Evolutionary conservation across 2,797 vertebrate species (phyloP).

Genomic region (Spondyliosoma cantharus): DNA sequence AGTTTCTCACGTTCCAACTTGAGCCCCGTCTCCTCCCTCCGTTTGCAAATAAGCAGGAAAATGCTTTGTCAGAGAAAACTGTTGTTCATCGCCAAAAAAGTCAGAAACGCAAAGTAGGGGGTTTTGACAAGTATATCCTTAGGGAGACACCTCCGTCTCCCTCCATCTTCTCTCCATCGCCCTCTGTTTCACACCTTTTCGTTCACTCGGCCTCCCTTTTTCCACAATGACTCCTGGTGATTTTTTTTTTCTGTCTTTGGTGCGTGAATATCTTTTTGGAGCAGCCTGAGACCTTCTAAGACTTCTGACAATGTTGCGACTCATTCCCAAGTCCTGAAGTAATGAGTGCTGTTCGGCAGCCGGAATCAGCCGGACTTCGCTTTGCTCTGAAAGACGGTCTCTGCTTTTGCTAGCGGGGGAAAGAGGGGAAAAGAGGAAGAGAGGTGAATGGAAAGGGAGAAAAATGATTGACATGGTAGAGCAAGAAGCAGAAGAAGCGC

Average conservation of each 20-base stretch:
- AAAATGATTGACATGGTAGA: slow-evolving; percentile 73
- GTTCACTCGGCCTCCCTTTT: slow-evolving; percentile 41
- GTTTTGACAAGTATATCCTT: slow-evolving; percentile 79
- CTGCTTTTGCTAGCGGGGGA: slow-evolving; percentile 40
- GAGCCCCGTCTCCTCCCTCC: slow-evolving; percentile 74
- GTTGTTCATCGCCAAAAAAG: slow-evolving; percentile 75
- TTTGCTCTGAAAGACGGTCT: slow-evolving; percentile 50
- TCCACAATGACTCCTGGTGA: slow-evolving; percentile 45
- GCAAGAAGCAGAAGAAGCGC: slow-evolving; percentile 66
- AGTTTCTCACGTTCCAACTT: slow-evolving; percentile 76
- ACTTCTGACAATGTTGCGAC: slow-evolving; percentile 48
- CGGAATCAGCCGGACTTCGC: slow-evolving; percentile 36
- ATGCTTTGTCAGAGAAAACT: slow-evolving; percentile 82
- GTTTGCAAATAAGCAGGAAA: slow-evolving; percentile 81
- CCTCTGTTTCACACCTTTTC: slow-evolving; percentile 35
- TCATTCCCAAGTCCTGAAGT: slow-evolving; percentile 50
- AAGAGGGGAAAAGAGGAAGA: slow-evolving; percentile 38
- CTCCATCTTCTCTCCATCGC: slow-evolving; percentile 27
- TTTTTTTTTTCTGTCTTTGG: slow-evolving; percentile 18
- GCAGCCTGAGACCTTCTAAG: slow-evolving; percentile 43
- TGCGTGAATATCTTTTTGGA: slow-evolving; percentile 39
- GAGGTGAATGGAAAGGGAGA: slow-evolving; percentile 35
- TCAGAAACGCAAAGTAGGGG: slow-evolving; percentile 80
- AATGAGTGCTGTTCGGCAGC: slow-evolving; percentile 46
- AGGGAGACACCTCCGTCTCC: slow-evolving; percentile 66